phyloP scores from a whole-genome alignment of 2,113 vertebrate species.

The Catharus fuscescens region DNA sequence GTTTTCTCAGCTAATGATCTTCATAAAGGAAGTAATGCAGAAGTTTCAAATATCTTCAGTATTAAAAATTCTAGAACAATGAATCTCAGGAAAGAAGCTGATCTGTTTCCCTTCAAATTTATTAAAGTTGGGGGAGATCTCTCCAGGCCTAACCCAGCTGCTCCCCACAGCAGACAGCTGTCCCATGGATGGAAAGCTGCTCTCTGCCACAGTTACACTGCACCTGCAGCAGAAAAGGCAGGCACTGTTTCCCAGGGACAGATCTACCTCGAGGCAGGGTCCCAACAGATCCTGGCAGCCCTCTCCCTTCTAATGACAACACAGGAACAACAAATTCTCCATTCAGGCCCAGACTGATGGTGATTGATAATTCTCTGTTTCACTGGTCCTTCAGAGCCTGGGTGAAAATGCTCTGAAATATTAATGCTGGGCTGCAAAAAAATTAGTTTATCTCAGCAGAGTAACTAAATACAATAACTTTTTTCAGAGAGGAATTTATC shows the following conservation, averaged over 20 bases:
- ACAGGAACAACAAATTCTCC: neutral
- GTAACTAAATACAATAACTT: neutral
- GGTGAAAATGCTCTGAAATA: neutral
- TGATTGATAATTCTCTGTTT: neutral
- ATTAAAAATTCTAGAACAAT: neutral
- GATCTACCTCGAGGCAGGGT: neutral
- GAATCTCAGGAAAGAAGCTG: neutral
- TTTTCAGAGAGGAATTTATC: neutral
- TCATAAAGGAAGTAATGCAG: neutral
- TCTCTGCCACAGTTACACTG: neutral
- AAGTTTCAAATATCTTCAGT: neutral
- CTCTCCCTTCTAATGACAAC: neutral
- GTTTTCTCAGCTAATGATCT: neutral
- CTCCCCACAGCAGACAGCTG: neutral
- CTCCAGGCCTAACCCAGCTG: neutral
- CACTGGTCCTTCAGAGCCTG: fast-evolving
- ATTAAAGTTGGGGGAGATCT: neutral
- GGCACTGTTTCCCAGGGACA: neutral
- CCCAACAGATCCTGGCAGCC: neutral
- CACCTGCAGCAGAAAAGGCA: neutral
- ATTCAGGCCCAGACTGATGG: neutral
- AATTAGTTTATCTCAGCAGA: neutral
- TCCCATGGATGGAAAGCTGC: neutral
- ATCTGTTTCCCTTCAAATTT: neutral
- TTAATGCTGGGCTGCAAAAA: neutral